Percentiles rank a stretch among this genome's conserved stretches.
These are phyloP conservation scores for Dysmachus trigonus DNA, from an alignment of 2,888 invertebrate species.

Conservation along the genomic window DNA sequence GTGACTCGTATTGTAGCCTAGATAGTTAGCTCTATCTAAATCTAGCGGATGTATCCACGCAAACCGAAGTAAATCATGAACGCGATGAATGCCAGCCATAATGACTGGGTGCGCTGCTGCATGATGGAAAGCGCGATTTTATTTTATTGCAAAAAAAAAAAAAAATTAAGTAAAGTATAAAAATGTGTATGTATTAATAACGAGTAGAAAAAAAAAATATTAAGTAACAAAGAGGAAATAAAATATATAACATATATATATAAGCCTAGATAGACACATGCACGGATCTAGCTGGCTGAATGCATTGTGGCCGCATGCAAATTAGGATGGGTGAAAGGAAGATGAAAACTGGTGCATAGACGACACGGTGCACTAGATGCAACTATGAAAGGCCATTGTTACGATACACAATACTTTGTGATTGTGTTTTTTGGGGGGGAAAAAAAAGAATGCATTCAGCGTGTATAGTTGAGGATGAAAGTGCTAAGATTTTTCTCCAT, in stretches of 20 bases:
- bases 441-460: not conserved
- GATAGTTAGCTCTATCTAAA: not conserved
- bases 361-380: not conserved
- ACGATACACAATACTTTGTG: not conserved
- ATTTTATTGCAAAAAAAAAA: not conserved
- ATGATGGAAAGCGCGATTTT: not conserved
- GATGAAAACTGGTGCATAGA: not conserved
- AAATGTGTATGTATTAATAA: not conserved
- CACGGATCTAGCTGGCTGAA: not conserved
- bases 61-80: not conserved
- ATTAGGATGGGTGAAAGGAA: slow-evolving; percentile 1
- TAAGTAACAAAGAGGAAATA: not conserved
- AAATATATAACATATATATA: too few species aligned
- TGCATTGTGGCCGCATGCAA: slow-evolving; percentile 27
- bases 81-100: not conserved
- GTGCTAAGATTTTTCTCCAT: slow-evolving; percentile 3
- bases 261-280: not conserved
- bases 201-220: not conserved
- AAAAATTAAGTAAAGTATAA: not conserved
- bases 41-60: not conserved
- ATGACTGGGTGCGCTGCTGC: slow-evolving; percentile 6
- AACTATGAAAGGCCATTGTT: slow-evolving; percentile 25
- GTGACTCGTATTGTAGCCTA: slow-evolving; percentile 7
- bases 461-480: slow-evolving; percentile 25
- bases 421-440: not conserved